Evolutionary conservation across 2,797 vertebrate genomes (phyloP), one percentile per base, ranked within the genome.

Genomic region (Gallinago stenura): DNA sequence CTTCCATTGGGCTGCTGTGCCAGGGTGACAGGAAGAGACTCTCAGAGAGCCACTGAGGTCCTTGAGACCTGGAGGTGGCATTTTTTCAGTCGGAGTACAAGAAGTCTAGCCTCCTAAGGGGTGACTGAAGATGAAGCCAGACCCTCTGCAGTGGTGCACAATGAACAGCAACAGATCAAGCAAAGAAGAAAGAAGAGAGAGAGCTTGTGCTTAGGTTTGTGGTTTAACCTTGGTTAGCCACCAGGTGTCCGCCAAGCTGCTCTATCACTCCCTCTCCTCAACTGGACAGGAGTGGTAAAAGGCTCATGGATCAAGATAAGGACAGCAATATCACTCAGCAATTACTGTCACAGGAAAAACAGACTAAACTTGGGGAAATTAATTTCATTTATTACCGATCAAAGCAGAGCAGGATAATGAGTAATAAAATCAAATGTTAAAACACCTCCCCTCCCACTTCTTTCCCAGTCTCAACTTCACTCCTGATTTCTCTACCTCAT

Each of bases 101-200:
- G 41, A 33, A 66, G n/a, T 5, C 46, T 54, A 48, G 10, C 33
- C 30, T 41, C 13, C 33, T 30, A 53, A 64, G 10, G 4, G 3
- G 8, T 48, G 58, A 69, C 1, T n/a, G 39, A 77, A 71, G 41
- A 77, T 21, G 39, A 71, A 83, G 35, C 7, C 50, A 79, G 48
- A 39, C 12, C 7, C 24, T 71, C 39, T 2, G 0, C 0, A 0
- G 19, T 2, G 1, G 46, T 26, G 15, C 41, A 78, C 19, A 43
- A 37, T 1, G 0, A 72, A 39, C 1, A 72, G 15, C 41, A 73
- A 50, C 35, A 62, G 31, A 56, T 26, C 22, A 43, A 28, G 31
- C 15, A 87, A 60, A 17, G 15, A 60, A 17, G 13, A 58, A 24
- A 2, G 10, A 17, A 53, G 48, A 80, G 20, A 65, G 7, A 37